These are phyloP conservation scores for Morus bassanus DNA, from an alignment of 2,797 vertebrate genomes.

Conservation along the genomic window DNA sequence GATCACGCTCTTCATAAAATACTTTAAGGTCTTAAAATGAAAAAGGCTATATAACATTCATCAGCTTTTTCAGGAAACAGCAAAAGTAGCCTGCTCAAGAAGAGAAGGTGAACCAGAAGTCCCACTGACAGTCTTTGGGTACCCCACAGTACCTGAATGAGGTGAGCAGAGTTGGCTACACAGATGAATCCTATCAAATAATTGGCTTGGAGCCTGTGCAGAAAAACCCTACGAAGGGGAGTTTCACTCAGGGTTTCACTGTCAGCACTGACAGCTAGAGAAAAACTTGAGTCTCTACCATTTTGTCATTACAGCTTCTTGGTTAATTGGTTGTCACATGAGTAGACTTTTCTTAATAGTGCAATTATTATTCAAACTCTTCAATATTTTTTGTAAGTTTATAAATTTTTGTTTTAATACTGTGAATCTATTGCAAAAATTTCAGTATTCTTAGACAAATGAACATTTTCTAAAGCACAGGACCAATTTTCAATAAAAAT, in stretches of 20 bases:
- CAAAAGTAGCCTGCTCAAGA: not conserved
- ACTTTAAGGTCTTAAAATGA: not conserved
- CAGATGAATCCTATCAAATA: not conserved
- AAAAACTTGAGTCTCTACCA: not conserved
- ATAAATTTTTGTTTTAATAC: not conserved
- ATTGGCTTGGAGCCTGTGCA: not conserved
- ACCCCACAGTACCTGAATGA: not conserved
- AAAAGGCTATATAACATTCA: not conserved
- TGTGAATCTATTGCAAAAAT: not conserved
- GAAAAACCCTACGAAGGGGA: accelerated
- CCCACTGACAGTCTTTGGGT: not conserved
- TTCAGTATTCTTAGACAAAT: not conserved
- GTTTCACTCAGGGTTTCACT: not conserved
- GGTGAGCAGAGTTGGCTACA: not conserved
- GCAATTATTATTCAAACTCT: not conserved
- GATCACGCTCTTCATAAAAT: not conserved
- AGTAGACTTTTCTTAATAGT: not conserved
- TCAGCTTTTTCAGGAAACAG: not conserved
- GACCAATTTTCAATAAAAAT: not conserved
- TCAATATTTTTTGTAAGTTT: not conserved
- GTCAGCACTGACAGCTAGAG: not conserved
- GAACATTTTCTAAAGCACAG: not conserved
- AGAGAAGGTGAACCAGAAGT: not conserved
- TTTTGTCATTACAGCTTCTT: not conserved
- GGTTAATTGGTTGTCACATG: not conserved